phyloP scores from a whole-genome alignment of 2,797 vertebrate genomes.

The Sebastes kiyomatsui region DNA sequence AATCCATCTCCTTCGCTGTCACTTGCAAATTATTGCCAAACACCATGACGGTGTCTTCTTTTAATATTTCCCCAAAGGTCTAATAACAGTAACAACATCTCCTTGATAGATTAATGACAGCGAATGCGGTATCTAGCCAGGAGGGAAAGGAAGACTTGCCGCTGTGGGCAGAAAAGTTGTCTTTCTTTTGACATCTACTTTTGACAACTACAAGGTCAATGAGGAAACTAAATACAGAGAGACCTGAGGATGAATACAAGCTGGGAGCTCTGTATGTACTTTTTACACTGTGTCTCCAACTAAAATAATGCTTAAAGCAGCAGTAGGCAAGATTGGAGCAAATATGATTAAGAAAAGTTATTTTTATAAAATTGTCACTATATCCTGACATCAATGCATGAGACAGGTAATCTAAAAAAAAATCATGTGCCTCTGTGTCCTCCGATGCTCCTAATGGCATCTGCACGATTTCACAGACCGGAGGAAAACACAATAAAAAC shows the following conservation, averaged over 20 bases:
- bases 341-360: too few species aligned
- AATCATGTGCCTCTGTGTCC: too few species aligned
- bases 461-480: too few species aligned
- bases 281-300: background rate
- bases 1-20: slow-evolving; percentile 79
- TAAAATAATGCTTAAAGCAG: too few species aligned
- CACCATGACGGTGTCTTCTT: slow-evolving; percentile 70
- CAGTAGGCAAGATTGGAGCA: too few species aligned
- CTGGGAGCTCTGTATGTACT: background rate
- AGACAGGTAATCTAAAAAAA: too few species aligned
- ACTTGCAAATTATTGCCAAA: slow-evolving; percentile 75
- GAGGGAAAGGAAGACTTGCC: slow-evolving; percentile 40
- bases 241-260: slow-evolving; percentile 7
- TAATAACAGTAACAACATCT: slow-evolving; percentile 68
- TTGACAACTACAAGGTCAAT: slow-evolving; percentile 64
- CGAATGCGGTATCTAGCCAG: slow-evolving; percentile 38
- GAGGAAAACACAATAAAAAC: too few species aligned
- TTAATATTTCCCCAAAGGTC: slow-evolving; percentile 77
- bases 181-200: slow-evolving; percentile 59
- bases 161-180: slow-evolving; percentile 55
- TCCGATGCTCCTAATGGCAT: too few species aligned
- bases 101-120: slow-evolving; percentile 66
- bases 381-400: too few species aligned
- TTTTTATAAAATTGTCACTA: too few species aligned
- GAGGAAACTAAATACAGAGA: slow-evolving; percentile 21